Evolutionary conservation across 2,113 vertebrate genomes (phyloP), one percentile per base, ranked within the genome.

Genomic region (Anolis carolinensis): DNA sequence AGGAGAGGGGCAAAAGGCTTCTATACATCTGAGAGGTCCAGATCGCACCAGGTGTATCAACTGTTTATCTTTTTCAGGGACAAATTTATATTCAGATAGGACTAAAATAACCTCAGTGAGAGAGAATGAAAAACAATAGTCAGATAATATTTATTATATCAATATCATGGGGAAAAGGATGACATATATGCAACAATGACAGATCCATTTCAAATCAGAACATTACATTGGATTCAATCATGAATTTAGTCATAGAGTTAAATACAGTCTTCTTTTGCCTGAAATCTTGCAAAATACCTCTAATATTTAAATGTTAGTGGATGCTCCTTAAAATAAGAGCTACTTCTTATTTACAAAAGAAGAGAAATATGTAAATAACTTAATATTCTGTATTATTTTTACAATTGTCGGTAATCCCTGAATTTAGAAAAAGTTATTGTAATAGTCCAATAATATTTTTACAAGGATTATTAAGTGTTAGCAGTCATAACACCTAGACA

Each of bases 401-500:
- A 71, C 20, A 71, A 44, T 32, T 48, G 32, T 13, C 30, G 8
- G 30, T 55, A n/a, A 48, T 55, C 75, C 48, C 48, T 52, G n/a
- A 50, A 13, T 68, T 84, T 84, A 67, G 30, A 73, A 82, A 59
- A 73, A 16, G 20, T 62, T 74, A 16, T 44, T 30, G 62, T 2
- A 83, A 48, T 18, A 23, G 8, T 48, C 55, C 5, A 8, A 14
- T 7, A 55, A 9, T 4, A 55, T 52, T 79, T 34, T n/a, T 59
- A 30, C 16, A 44, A 18, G n/a, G 21, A 72, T 55, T 6, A n/a
- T 44, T 44, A 21, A 2, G 23, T 27, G 73, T 14, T 65, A 36
- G 5, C 1, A 67, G 52, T 4, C 2, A 13, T 0, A 7, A 65
- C 1, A 65, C 13, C n/a, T 81, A 20, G 8, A 0, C 4, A 20